Percentiles rank a stretch among this genome's conserved stretches.
These are phyloP conservation scores for Tapirus indicus DNA, from an alignment of 2,797 vertebrate genomes.

Conservation along the genomic window DNA sequence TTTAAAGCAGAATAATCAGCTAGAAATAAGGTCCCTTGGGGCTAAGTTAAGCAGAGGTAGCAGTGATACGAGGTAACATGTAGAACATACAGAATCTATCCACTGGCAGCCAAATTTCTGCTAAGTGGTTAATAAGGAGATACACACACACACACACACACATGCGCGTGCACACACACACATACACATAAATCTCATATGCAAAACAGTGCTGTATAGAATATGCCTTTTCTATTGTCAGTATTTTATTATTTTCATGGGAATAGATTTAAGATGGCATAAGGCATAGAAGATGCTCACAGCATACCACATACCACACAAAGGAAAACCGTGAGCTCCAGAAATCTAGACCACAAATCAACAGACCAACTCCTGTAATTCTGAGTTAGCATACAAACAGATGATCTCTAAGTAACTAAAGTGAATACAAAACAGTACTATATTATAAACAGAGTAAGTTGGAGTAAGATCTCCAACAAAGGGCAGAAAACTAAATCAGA, in stretches of 20 bases:
- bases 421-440: not conserved
- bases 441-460: conserved; percentile 47
- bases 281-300: not conserved
- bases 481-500: conserved; percentile 6
- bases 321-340: not conserved
- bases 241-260: conserved; percentile 2
- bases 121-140: not conserved
- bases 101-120: not conserved
- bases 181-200: not conserved
- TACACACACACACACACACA: not conserved
- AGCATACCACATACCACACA: not conserved
- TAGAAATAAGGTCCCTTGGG: not conserved
- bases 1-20: not conserved
- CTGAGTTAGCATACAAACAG: not conserved
- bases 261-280: not conserved
- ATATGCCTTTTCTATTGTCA: not conserved
- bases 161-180: not conserved
- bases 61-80: not conserved
- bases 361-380: not conserved
- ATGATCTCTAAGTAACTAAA: not conserved
- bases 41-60: not conserved
- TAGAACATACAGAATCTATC: not conserved
- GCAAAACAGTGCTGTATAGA: not conserved
- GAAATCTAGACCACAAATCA: not conserved
- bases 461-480: conserved; percentile 33